These are phyloP conservation scores for Bovichtus variegatus DNA, from an alignment of 2,797 vertebrate genomes.

Conservation along the genomic window DNA sequence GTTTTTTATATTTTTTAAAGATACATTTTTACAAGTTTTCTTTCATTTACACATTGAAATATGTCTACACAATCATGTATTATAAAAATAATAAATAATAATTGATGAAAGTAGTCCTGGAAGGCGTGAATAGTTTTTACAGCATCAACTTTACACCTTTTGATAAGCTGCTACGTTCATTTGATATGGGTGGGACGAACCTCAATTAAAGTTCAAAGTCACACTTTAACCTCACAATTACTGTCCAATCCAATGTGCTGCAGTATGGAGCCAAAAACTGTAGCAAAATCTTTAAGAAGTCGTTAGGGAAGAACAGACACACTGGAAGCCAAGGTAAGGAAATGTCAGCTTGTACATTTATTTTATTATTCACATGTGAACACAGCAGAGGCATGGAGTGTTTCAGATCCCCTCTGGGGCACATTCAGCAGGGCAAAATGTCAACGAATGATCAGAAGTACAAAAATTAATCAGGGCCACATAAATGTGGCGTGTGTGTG, in stretches of 20 bases:
- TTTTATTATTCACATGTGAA: conserved; percentile 73
- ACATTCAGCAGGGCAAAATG: conserved; percentile 55
- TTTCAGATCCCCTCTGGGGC: conserved; percentile 44
- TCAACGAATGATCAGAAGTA: conserved; percentile 54
- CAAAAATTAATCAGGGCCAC: conserved; percentile 52
- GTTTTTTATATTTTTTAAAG: too few relatives aligned
- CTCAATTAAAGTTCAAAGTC: not conserved
- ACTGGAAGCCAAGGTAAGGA: conserved; percentile 48
- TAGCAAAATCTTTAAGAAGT: not conserved
- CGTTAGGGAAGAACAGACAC: conserved; percentile 29
- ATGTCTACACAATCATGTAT: not conserved
- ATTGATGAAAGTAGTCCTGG: too few relatives aligned
- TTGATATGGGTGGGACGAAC: not conserved
- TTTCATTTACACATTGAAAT: not conserved
- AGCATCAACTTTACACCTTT: too few relatives aligned
- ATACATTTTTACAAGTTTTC: not conserved
- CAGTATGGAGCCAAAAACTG: not conserved
- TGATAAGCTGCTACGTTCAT: too few relatives aligned
- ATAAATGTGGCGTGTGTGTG: conserved; percentile 29
- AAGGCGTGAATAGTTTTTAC: too few relatives aligned
- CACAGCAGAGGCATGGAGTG: conserved; percentile 65
- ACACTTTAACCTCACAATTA: not conserved
- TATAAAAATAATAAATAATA: too few relatives aligned
- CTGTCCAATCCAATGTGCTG: not conserved
- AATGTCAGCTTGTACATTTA: conserved; percentile 75